phyloP scores from a whole-genome alignment of 2,113 vertebrate species.

The Corydoras sp. region DNA sequence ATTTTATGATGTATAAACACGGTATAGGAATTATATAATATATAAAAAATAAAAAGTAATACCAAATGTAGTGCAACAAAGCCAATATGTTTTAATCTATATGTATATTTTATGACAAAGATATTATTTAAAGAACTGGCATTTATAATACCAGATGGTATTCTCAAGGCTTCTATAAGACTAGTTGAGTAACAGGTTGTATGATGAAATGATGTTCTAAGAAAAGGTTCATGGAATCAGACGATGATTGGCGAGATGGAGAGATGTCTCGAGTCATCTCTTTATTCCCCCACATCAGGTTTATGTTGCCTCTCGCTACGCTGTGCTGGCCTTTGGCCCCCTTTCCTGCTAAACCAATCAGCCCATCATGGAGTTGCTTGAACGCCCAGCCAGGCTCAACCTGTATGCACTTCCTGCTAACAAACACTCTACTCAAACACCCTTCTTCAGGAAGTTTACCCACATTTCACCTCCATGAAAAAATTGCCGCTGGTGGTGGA shows the following conservation, averaged over 20 bases:
- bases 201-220: neutral
- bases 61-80: slow-evolving; percentile 18
- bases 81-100: too few relatives aligned
- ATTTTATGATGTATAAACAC: too few relatives aligned
- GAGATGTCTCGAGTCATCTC: slow-evolving; percentile 56
- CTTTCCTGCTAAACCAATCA: slow-evolving; percentile 75
- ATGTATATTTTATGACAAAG: too few relatives aligned
- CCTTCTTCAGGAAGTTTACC: slow-evolving; percentile 27
- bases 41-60: neutral
- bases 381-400: slow-evolving; percentile 48
- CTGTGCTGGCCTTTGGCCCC: slow-evolving; percentile 65
- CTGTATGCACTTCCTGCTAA: neutral
- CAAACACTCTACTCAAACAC: slow-evolving; percentile 1
- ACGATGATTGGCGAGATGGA: slow-evolving; percentile 1
- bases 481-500: slow-evolving; percentile 17
- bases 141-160: too few relatives aligned
- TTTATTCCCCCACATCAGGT: slow-evolving; percentile 66
- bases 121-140: too few relatives aligned
- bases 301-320: slow-evolving; percentile 68
- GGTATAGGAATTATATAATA: neutral
- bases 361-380: slow-evolving; percentile 67
- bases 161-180: too few relatives aligned
- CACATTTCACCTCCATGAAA: slow-evolving; percentile 20
- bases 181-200: neutral
- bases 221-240: neutral